Percentiles rank a stretch among this genome's conserved stretches.
Evolutionary conservation across 2,888 invertebrate genomes (phyloP).

Genomic region (Lithosia quadra): DNA sequence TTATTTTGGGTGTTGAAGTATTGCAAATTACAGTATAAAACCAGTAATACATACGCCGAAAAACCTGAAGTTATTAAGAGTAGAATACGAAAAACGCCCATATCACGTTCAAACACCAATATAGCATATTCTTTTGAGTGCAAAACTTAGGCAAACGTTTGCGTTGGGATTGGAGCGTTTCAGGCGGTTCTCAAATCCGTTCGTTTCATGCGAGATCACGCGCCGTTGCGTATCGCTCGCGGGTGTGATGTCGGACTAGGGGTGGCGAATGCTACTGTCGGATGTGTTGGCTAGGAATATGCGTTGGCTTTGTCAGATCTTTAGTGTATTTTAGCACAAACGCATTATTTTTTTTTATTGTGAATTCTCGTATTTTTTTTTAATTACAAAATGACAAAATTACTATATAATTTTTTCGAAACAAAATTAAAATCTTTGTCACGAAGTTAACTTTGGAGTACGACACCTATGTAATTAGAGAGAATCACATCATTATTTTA

Average conservation of each 20-base stretch:
- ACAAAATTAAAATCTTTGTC: not conserved
- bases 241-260: slow-evolving; percentile 49
- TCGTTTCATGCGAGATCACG: slow-evolving; percentile 77
- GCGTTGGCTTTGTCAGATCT: slow-evolving; percentile 14
- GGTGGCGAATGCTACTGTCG: slow-evolving; percentile 31
- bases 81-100: slow-evolving; percentile 45
- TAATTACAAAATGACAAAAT: not conserved
- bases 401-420: too few relatives aligned
- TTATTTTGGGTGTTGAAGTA: not conserved
- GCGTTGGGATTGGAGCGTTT: slow-evolving; percentile 71
- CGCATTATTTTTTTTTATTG: not conserved
- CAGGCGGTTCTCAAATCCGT: slow-evolving; percentile 72
- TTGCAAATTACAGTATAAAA: not conserved
- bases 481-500: not conserved
- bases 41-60: not conserved
- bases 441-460: not conserved
- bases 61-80: slow-evolving; percentile 33
- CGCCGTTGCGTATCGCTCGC: slow-evolving; percentile 70
- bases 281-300: slow-evolving; percentile 6
- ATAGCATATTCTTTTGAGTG: slow-evolving; percentile 74
- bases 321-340: slow-evolving; percentile 9
- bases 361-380: not conserved
- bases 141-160: slow-evolving; percentile 76
- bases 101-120: slow-evolving; percentile 65
- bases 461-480: not conserved